Evolutionary conservation across 1,140 invertebrate genomes (phyloP).

Genomic region (Anastrepha obliqua): DNA sequence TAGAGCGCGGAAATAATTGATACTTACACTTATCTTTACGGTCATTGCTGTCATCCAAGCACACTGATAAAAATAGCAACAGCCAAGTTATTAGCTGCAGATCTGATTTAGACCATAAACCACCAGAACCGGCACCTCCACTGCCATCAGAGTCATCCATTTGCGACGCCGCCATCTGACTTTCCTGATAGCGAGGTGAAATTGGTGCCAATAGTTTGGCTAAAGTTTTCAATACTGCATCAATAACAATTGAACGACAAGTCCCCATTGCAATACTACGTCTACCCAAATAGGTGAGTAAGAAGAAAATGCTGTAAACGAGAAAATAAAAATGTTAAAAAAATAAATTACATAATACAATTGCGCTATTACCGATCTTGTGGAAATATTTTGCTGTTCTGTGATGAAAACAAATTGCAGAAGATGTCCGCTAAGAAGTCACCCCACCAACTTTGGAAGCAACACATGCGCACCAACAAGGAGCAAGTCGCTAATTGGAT

Average conservation of each 20-base stretch:
- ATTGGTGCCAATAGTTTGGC: slow-evolving; percentile 77
- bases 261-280: slow-evolving; percentile 82
- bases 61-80: slow-evolving; percentile 85
- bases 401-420: slow-evolving; percentile 85
- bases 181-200: slow-evolving; percentile 75
- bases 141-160: slow-evolving; percentile 12
- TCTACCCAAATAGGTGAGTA: slow-evolving; percentile 90
- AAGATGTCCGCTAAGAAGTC: slow-evolving; percentile 89
- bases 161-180: slow-evolving; percentile 79
- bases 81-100: slow-evolving; percentile 86
- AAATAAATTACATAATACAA: slow-evolving; percentile 17
- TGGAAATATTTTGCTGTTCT: slow-evolving; percentile 86
- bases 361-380: slow-evolving; percentile 83
- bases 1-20: too few species aligned
- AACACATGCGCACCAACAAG: slow-evolving; percentile 85
- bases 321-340: slow-evolving; percentile 55
- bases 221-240: slow-evolving; percentile 79
- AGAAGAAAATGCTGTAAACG: slow-evolving; percentile 85
- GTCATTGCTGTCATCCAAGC: slow-evolving; percentile 79
- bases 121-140: not conserved
- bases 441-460: slow-evolving; percentile 89
- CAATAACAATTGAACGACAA: slow-evolving; percentile 79
- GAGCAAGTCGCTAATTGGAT: slow-evolving; percentile 77
- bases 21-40: slow-evolving; percentile 74
- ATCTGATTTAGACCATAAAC: slow-evolving; percentile 75